These are phyloP conservation scores for Brachyhypopomus occidentalis DNA, from an alignment of 2,113 vertebrate genomes.

Conservation along the genomic window DNA sequence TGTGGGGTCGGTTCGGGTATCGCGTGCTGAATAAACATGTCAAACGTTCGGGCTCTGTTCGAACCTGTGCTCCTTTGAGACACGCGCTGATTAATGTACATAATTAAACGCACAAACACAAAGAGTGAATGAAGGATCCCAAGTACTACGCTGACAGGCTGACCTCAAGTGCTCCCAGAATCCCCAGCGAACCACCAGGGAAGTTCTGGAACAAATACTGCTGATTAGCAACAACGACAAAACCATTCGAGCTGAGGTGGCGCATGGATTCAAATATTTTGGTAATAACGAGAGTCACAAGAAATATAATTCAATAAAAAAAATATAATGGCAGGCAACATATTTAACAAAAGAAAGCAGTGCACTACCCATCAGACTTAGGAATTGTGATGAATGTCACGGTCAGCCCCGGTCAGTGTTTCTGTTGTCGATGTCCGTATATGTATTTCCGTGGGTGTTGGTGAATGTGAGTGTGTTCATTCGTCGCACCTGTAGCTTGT, in stretches of 20 bases:
- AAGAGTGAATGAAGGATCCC: slow-evolving; percentile 51
- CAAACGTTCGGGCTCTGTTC: slow-evolving; percentile 17
- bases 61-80: slow-evolving; percentile 38
- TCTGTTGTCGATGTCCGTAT: not conserved
- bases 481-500: no score
- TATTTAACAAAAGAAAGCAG: not conserved
- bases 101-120: slow-evolving; percentile 56
- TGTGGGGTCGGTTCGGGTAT: slow-evolving; percentile 46
- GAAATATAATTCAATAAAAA: not conserved
- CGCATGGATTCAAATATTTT: not conserved
- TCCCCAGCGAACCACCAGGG: slow-evolving; percentile 45
- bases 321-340: not conserved
- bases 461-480: no score
- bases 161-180: slow-evolving; percentile 58
- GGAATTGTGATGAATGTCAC: not conserved
- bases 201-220: slow-evolving; percentile 57
- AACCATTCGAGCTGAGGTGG: not conserved
- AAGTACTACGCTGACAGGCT: slow-evolving; percentile 57
- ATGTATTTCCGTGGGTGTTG: no score
- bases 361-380: not conserved
- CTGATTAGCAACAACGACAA: slow-evolving; percentile 51
- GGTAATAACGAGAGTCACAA: not conserved
- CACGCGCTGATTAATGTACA: slow-evolving; percentile 53
- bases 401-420: not conserved
- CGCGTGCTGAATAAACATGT: slow-evolving; percentile 53